phyloP scores from a whole-genome alignment of 2,797 vertebrate species.

The Gadopsis marmoratus region DNA sequence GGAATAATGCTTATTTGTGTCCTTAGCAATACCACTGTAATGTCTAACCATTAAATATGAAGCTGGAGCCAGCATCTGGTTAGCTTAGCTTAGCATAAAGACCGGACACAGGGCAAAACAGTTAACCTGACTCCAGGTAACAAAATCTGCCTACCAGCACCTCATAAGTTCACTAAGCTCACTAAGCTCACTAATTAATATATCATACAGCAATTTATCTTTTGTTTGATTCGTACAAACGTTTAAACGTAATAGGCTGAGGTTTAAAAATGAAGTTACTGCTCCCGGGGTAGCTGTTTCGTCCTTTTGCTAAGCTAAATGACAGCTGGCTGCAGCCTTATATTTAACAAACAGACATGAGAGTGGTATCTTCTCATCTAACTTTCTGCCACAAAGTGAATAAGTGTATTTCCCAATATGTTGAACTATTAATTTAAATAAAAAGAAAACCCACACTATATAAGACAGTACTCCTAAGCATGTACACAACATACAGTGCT shows the following conservation, averaged over 20 bases:
- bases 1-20: too few species aligned
- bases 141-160: slow-evolving; percentile 7
- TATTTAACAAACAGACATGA: slow-evolving; percentile 21
- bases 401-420: not conserved
- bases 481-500: not conserved
- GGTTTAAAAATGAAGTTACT: slow-evolving; percentile 11
- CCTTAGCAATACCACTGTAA: not conserved
- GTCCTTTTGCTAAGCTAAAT: slow-evolving; percentile 20
- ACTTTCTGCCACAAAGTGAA: not conserved
- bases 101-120: not conserved
- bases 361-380: slow-evolving; percentile 11
- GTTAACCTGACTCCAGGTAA: slow-evolving; percentile 15
- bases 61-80: slow-evolving; percentile 1
- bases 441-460: too few species aligned
- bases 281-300: slow-evolving; percentile 1
- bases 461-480: not conserved
- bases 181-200: slow-evolving; percentile 15
- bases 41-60: not conserved
- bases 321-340: slow-evolving; percentile 18
- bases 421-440: not conserved
- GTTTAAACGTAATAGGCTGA: too few species aligned
- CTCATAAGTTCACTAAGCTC: slow-evolving; percentile 4
- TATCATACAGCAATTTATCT: not conserved
- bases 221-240: not conserved
- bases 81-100: slow-evolving; percentile 5